A percentile compares a stretch with the other conserved stretches of the same genome.
Evolutionary conservation across 2,888 invertebrate species (phyloP).

Genomic region (Folsomia candida): DNA sequence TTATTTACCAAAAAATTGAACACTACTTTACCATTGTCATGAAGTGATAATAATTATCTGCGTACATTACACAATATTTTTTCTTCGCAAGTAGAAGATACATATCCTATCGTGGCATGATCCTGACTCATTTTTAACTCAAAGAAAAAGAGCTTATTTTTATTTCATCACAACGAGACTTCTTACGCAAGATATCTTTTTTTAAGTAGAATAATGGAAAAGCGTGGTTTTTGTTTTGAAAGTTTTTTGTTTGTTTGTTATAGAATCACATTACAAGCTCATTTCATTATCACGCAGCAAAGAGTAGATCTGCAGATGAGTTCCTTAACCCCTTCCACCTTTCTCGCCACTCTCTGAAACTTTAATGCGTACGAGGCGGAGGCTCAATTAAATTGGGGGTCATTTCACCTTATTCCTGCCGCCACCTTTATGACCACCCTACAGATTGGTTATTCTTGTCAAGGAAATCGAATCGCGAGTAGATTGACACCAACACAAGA

Average conservation of each 20-base stretch:
- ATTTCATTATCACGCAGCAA: neutral
- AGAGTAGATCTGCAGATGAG: neutral
- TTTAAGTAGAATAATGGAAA: neutral
- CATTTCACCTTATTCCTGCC: neutral
- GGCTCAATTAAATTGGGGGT: neutral
- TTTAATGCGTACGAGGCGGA: neutral
- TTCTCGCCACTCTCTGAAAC: neutral
- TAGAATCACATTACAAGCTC: neutral
- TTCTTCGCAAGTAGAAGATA: too few relatives aligned
- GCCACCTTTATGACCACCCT: neutral
- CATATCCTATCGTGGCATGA: too few relatives aligned
- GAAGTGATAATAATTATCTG: too few relatives aligned
- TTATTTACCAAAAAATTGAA: too few relatives aligned
- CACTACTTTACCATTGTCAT: too few relatives aligned
- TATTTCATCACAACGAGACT: too few relatives aligned
- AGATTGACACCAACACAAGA: neutral
- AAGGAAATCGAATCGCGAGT: constrained; percentile 8
- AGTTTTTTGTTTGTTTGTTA: too few relatives aligned
- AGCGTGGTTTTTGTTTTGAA: neutral
- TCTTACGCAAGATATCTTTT: neutral
- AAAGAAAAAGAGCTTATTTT: too few relatives aligned
- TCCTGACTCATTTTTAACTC: too few relatives aligned
- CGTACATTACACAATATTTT: too few relatives aligned
- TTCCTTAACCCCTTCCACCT: neutral
- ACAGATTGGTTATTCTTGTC: neutral